Conservation (phyloP, 64 coral and sea anemone genomes). For the Catalaphyllia jardinei region DNA sequence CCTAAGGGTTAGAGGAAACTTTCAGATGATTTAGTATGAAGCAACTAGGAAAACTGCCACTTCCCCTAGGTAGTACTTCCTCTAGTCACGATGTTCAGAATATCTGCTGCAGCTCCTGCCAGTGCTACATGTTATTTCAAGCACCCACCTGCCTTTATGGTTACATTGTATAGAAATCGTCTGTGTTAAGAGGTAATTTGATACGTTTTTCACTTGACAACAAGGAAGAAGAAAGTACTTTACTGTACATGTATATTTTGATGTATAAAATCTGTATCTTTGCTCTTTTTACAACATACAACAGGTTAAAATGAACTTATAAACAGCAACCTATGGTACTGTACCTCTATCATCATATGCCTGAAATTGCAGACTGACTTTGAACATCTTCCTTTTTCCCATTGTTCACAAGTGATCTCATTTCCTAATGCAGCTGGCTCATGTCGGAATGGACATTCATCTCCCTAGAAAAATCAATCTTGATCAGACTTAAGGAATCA, state of each 20-base stretch:
- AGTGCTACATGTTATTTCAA: no score
- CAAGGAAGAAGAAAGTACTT: no score
- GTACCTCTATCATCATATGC: conserved; percentile 86
- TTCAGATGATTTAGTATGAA: neutral
- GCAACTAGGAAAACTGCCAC: no score
- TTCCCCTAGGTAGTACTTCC: no score
- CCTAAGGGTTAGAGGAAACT: neutral
- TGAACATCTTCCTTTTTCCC: conserved; percentile 69
- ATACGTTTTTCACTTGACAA: no score
- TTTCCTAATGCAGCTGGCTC: conserved; percentile 79
- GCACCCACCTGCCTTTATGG: no score
- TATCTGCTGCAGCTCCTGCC: no score
- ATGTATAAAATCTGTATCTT: no score
- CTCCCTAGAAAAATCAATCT: conserved; percentile 46
- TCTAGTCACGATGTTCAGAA: no score
- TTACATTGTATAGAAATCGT: no score
- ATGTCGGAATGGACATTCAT: conserved; percentile 83
- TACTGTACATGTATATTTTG: no score
- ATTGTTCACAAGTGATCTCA: conserved; percentile 65
- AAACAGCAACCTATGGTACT: neutral
- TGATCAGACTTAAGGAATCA: neutral
- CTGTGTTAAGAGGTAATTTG: no score
- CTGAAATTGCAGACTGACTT: conserved; percentile 71
- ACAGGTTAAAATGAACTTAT: neutral
- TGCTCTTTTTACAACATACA: neutral